Evolutionary conservation across 2,797 vertebrate species (phyloP).

Genomic region (Chiloscyllium punctatum): DNA sequence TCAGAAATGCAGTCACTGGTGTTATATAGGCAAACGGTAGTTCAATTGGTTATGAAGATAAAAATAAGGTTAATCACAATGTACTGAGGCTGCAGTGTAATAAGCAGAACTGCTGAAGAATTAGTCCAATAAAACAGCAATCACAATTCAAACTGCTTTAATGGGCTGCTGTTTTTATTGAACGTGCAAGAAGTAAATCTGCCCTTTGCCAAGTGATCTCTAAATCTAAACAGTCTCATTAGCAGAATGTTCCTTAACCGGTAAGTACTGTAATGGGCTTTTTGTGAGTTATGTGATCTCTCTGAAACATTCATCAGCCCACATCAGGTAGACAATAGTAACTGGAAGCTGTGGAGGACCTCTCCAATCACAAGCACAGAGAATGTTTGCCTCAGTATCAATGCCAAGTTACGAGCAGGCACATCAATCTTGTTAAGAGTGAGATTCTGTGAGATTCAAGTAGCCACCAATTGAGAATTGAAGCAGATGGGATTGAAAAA

Average conservation of each 20-base stretch:
- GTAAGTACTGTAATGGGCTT: constrained; percentile 3
- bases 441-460: background rate
- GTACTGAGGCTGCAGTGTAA: background rate
- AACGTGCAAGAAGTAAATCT: background rate
- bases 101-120: constrained; percentile 9
- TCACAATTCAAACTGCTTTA: background rate
- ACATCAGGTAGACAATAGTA: background rate
- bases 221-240: background rate
- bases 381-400: background rate
- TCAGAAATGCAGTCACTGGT: background rate
- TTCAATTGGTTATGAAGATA: background rate
- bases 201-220: background rate
- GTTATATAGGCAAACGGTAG: background rate
- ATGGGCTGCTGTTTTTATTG: background rate
- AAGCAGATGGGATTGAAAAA: background rate
- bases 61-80: constrained; percentile 32
- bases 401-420: background rate
- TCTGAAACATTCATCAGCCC: background rate
- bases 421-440: background rate
- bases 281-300: background rate
- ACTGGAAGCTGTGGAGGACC: background rate
- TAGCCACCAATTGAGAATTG: too few relatives aligned
- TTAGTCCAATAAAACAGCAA: background rate
- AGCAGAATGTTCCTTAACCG: background rate
- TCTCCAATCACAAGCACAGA: background rate